Evolutionary conservation across 2,113 vertebrate genomes (phyloP), one percentile per base, ranked within the genome.

Genomic region (Oriolus oriolus): DNA sequence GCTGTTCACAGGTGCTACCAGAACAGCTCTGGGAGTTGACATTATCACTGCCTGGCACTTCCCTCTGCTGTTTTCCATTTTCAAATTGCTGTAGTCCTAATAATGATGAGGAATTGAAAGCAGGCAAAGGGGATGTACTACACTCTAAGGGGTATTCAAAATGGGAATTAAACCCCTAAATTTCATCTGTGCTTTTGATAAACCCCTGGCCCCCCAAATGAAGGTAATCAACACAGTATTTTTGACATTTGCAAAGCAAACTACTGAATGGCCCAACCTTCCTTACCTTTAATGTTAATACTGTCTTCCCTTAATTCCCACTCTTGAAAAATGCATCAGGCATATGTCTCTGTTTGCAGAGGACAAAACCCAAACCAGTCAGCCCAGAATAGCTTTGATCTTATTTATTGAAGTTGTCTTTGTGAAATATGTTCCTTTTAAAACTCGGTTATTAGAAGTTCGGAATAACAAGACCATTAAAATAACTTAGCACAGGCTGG

Each of bases 391-490:
- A 84, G 68, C 50, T 96, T 87, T 95, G 93, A 96, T 93, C 94
- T 93, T 89, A 79, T 86, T 95, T 95, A 79, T 61, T 92, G 95
- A 96, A 91, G 39, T 20, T 84, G 31, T 61, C 76, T 96, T 80
- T 70, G 70, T 95, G 89, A 97, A 96, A 96, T 94, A 97, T 68
- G 52, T 84, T 96, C 90, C 88, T 95, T 87, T 97, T 95, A 96
- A 95, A 96, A 93, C 90, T 80, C 12, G 1, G 68, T 94, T 92
- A 96, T 74, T 79, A 82, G 54, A 96, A 92, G 56, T 71, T 82
- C 83, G 93, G 89, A 97, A 93, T 97, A 97, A 97, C 75, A 93
- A 96, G 90, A 87, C 85, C 65, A 93, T 97, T 98, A 96, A 95
- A 96, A 92, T 95, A 91, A 88, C 81, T 93, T 77, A 96, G 88